Conservation (phyloP, 1,140 invertebrate genomes). For the Sarcophaga peregrina region DNA sequence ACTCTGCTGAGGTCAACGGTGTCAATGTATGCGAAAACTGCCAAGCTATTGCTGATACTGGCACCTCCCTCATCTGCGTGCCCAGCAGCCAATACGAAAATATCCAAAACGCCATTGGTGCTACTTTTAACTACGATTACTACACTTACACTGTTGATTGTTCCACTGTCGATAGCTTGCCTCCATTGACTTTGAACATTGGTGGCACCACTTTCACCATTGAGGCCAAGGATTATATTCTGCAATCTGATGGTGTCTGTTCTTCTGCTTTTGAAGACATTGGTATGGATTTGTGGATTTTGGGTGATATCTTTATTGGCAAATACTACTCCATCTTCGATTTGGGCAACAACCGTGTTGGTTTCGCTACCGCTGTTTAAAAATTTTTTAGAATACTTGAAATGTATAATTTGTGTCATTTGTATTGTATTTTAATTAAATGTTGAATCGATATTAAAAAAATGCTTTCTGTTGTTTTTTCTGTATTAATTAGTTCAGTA, state of each 20-base stretch:
- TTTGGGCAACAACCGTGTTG: constrained; percentile 75
- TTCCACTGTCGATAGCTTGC: constrained; percentile 42
- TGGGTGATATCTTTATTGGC: constrained; percentile 76
- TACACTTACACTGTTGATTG: constrained; percentile 32
- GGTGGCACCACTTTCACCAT: constrained; percentile 50
- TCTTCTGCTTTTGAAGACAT: constrained; percentile 48
- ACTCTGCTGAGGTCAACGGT: constrained; percentile 48
- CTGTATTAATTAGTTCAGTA: no score
- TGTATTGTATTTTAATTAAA: no score
- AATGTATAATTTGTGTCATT: no score
- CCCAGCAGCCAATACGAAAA: constrained; percentile 63
- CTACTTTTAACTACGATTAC: neutral
- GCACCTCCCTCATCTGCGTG: constrained; percentile 80
- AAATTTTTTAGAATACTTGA: no score
- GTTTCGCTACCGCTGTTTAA: constrained; percentile 67
- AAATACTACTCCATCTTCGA: constrained; percentile 79
- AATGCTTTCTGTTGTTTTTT: no score
- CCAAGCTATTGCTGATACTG: constrained; percentile 81
- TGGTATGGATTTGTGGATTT: constrained; percentile 55
- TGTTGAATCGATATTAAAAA: no score
- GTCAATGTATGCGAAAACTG: constrained; percentile 68
- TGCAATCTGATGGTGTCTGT: constrained; percentile 44
- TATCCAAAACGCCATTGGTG: constrained; percentile 41
- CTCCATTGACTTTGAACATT: constrained; percentile 51
- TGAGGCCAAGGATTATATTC: constrained; percentile 49